phyloP scores from a whole-genome alignment of 2,888 invertebrate genomes.

The Cephus spinipes region DNA sequence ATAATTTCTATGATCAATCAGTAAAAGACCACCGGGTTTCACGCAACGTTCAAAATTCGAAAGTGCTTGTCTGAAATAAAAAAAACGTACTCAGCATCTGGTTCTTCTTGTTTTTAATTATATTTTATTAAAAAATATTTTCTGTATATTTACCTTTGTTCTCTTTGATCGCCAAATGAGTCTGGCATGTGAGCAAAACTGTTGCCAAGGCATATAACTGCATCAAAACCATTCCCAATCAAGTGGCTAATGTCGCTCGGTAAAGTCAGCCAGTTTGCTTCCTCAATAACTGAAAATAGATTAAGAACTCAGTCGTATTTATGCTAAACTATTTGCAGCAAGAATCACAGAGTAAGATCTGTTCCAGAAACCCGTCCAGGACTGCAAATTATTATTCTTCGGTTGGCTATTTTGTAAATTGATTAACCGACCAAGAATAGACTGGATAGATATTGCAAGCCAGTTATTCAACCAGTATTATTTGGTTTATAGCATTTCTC shows the following conservation, averaged over 20 bases:
- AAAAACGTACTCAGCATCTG: conserved; percentile 19
- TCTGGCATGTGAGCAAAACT: conserved; percentile 92
- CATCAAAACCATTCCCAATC: conserved; percentile 81
- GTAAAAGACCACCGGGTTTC: conserved; percentile 85
- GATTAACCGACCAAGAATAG: background rate
- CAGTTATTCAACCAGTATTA: background rate
- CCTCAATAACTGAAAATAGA: conserved; percentile 80
- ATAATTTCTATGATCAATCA: conserved; percentile 92
- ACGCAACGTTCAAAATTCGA: conserved; percentile 84
- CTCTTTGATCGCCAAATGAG: conserved; percentile 80
- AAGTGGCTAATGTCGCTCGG: conserved; percentile 77
- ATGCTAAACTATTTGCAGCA: background rate
- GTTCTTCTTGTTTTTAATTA: background rate
- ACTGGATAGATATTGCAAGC: background rate
- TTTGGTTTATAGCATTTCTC: background rate
- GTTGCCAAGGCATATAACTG: conserved; percentile 90
- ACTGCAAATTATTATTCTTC: background rate
- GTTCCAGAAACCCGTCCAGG: background rate
- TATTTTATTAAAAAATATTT: background rate
- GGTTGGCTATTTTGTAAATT: background rate
- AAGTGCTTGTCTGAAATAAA: conserved; percentile 73
- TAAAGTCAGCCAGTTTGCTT: conserved; percentile 90
- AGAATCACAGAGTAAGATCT: background rate
- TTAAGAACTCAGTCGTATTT: background rate
- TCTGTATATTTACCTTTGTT: conserved; percentile 72